phyloP scores from a whole-genome alignment of 2,797 vertebrate genomes.

The Tadarida brasiliensis region DNA sequence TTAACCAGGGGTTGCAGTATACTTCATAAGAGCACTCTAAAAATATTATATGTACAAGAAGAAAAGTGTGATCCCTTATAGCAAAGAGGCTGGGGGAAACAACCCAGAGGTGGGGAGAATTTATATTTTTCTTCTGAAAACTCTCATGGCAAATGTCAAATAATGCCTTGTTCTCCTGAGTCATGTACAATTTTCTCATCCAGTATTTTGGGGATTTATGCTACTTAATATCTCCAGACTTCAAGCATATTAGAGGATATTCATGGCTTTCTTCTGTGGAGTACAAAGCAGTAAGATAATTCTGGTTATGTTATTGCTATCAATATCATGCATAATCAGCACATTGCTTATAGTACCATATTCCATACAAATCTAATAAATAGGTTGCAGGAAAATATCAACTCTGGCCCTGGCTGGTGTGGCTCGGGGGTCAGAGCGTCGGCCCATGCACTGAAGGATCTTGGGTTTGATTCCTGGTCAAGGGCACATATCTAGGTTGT shows the following conservation, averaged over 20 bases:
- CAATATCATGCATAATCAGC: neutral
- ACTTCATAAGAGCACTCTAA: conserved; percentile 51
- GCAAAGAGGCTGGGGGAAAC: conserved; percentile 51
- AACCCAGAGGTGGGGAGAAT: conserved; percentile 37
- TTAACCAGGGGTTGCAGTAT: conserved; percentile 69
- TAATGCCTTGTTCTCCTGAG: conserved; percentile 69
- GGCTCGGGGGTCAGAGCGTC: no score
- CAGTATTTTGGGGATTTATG: conserved; percentile 63
- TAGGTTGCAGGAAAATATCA: conserved; percentile 26
- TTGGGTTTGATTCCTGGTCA: no score
- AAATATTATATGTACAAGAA: conserved; percentile 46
- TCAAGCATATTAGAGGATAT: conserved; percentile 55
- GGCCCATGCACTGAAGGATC: no score
- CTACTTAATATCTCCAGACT: conserved; percentile 57
- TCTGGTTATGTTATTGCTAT: conserved; percentile 19
- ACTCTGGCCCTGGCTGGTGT: neutral
- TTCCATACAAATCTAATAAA: conserved; percentile 33
- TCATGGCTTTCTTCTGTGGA: conserved; percentile 27
- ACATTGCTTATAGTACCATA: neutral
- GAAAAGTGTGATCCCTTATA: conserved; percentile 54
- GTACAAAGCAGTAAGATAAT: conserved; percentile 48
- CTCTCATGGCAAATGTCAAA: conserved; percentile 72
- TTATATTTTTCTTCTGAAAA: conserved; percentile 71
- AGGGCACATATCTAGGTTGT: no score
- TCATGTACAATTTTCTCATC: conserved; percentile 57